A percentile compares a stretch with the other conserved stretches of the same genome.
Evolutionary conservation across 1,140 invertebrate genomes (phyloP).

Genomic region (Archegozetes longisetosus): DNA sequence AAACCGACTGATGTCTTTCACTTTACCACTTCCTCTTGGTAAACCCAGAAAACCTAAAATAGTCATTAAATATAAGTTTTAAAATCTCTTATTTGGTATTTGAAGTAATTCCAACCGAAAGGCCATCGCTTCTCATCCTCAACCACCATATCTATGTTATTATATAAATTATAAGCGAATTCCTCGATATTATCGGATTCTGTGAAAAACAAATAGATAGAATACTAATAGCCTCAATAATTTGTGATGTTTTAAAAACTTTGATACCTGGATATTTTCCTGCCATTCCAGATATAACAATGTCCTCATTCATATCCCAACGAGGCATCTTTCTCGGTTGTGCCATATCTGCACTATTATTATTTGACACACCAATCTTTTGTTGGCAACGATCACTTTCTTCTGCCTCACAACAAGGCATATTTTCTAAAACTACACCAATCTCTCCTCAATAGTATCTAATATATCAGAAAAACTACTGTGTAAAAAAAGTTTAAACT

Average conservation of each 20-base stretch:
- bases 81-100: neutral
- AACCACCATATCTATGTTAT: conserved; percentile 58
- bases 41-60: conserved; percentile 50
- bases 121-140: conserved; percentile 65
- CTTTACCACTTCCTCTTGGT: conserved; percentile 66
- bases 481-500: too few relatives aligned
- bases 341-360: too few relatives aligned
- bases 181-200: conserved; percentile 13
- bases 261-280: conserved; percentile 3
- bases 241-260: neutral
- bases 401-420: too few relatives aligned
- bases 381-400: too few relatives aligned
- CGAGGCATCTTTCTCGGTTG: conserved; percentile 1
- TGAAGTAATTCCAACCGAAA: conserved; percentile 8
- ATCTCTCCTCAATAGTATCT: too few relatives aligned
- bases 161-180: conserved; percentile 12
- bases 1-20: conserved; percentile 71
- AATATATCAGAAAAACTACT: too few relatives aligned
- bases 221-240: neutral
- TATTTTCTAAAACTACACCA: too few relatives aligned
- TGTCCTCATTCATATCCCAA: conserved; percentile 34
- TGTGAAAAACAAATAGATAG: too few relatives aligned
- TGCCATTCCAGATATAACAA: conserved; percentile 9
- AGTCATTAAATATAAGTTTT: conserved; percentile 2
- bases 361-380: too few relatives aligned